Base-by-base conservation (phyloP, 2,888 invertebrate species). In the Lasiommata megera region DNA sequence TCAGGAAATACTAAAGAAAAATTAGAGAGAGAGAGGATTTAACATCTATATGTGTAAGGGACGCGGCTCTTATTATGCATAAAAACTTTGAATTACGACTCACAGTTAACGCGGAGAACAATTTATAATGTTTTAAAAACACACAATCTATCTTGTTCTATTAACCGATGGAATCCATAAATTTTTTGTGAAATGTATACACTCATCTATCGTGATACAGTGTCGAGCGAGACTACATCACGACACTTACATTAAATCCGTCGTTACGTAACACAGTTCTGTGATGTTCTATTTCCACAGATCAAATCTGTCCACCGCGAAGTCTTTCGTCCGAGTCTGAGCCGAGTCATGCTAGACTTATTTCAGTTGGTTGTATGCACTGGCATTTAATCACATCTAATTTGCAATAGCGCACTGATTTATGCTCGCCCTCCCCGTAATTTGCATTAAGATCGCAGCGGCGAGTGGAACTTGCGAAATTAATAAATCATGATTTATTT, bases 321-420 rank as follows among this genome's bases (percentile, higher is more conserved):
- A 3, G 23, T 11, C 31, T 31, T 31, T 31, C 31, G 23, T 3
- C 23, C n/a, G n/a, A n/a, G n/a, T n/a, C n/a, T n/a, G n/a, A n/a
- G n/a, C n/a, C n/a, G n/a, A n/a, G n/a, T 31, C 31, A 31, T 11
- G 3, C 1, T 34, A 11, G 11, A 11, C 34, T 3, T 34, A 34
- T 11, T 34, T 11, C 3, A 9, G 34, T 34, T 11, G 7, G 44
- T 29, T 43, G 6, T 12, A 29, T 12, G 14, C 17, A 17, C 16
- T 34, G 37, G 44, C 28, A 48, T 23, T 53, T 58, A 54, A 54
- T 53, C 9, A 11, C 37, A 38, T 51, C 41, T 52, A 44, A 57
- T 50, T 54, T 43, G 47, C 62, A 62, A 62, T 65, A 60, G 54
- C 46, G 18, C 43, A 50, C 38, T 62, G 56, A 65, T 63, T 63